A percentile compares a stretch with the other conserved stretches of the same genome.
phyloP scores from a whole-genome alignment of 2,888 invertebrate genomes.

The Leptogaster cylindrica region DNA sequence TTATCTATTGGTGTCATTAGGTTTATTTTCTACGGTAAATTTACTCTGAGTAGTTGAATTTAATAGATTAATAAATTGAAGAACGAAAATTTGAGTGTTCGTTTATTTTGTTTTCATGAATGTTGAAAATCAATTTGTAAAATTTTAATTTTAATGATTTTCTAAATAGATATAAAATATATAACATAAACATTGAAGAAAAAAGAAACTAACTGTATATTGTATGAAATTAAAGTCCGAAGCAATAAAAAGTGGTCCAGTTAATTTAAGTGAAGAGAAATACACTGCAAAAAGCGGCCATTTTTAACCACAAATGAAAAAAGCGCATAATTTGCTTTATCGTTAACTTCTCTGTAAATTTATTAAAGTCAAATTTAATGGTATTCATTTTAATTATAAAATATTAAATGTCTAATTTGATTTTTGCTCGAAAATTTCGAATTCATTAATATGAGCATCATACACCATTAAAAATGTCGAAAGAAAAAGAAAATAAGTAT shows the following conservation, averaged over 20 bases:
- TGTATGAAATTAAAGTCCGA: slow-evolving; percentile 9
- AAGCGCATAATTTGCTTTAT: not conserved
- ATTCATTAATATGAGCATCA: not conserved
- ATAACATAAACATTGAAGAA: not conserved
- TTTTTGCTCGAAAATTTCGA: not conserved
- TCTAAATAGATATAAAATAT: too few species aligned
- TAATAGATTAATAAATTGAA: too few species aligned
- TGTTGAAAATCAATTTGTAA: too few species aligned
- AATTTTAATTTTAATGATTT: too few species aligned
- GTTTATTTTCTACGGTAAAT: too few species aligned
- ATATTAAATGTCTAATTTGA: not conserved
- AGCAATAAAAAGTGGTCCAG: slow-evolving; percentile 35
- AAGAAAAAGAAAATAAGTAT: slow-evolving; percentile 7
- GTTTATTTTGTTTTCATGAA: too few species aligned
- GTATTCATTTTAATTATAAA: not conserved
- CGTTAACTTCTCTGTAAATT: not conserved
- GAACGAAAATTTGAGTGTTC: too few species aligned
- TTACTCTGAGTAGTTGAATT: too few species aligned
- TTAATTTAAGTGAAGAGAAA: slow-evolving; percentile 20
- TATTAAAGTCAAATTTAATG: not conserved
- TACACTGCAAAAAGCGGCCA: slow-evolving; percentile 1
- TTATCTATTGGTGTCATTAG: too few species aligned
- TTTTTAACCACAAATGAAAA: not conserved
- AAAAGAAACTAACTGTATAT: not conserved
- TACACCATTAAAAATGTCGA: not conserved